Percentiles rank a stretch among this genome's conserved stretches.
These are phyloP conservation scores for Diplodus puntazzo DNA, from an alignment of 2,797 vertebrate genomes.

Conservation along the genomic window DNA sequence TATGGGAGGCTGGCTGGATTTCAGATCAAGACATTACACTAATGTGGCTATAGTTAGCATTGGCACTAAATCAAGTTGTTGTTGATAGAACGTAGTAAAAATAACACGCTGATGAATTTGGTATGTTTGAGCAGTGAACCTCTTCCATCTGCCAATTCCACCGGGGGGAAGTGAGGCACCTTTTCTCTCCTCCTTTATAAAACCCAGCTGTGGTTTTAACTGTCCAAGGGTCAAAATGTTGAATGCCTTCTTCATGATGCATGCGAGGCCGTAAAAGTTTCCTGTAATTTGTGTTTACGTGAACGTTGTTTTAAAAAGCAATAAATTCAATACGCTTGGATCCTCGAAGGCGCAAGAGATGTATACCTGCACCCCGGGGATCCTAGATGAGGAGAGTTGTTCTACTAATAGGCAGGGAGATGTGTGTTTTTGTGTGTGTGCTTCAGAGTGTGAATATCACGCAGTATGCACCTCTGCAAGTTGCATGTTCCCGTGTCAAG, in stretches of 20 bases:
- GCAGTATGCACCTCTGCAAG: conserved; percentile 13
- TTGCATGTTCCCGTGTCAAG: conserved; percentile 5
- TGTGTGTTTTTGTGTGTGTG: conserved; percentile 18
- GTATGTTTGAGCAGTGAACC: conserved; percentile 68
- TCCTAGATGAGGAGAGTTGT: conserved; percentile 24
- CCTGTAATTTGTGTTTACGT: conserved; percentile 78
- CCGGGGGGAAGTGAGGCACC: conserved; percentile 72
- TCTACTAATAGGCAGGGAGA: conserved; percentile 20
- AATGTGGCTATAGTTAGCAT: conserved; percentile 66
- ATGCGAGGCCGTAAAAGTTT: conserved; percentile 74
- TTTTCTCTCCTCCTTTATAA: conserved; percentile 78
- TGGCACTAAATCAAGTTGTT: conserved; percentile 69
- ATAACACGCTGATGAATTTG: conserved; percentile 67
- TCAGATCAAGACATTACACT: conserved; percentile 54
- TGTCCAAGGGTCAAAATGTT: conserved; percentile 76
- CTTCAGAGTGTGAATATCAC: conserved; percentile 8
- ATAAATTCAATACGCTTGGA: conserved; percentile 56
- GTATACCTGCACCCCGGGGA: conserved; percentile 27
- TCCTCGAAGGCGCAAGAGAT: conserved; percentile 32
- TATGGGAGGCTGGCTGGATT: conserved; percentile 62
- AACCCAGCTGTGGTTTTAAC: conserved; percentile 84
- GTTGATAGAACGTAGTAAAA: conserved; percentile 71
- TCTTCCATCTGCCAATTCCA: conserved; percentile 75
- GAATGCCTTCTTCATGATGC: conserved; percentile 82
- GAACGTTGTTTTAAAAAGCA: conserved; percentile 71